Evolutionary conservation across 2,797 vertebrate genomes (phyloP).

Genomic region (Gouania willdenowi): DNA sequence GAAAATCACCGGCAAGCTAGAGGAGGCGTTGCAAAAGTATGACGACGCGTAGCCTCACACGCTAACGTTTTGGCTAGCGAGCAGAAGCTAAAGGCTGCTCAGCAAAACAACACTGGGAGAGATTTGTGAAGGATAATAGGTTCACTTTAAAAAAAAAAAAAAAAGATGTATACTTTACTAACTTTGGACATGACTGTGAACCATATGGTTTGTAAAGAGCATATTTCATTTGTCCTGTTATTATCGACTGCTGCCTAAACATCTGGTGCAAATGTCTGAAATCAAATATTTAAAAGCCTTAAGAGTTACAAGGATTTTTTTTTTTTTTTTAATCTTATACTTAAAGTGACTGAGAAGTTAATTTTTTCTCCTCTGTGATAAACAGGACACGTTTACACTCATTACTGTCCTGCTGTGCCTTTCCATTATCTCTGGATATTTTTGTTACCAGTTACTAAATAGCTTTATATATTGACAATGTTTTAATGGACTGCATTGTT

Average conservation of each 20-base stretch:
- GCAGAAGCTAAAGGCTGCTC: constrained; percentile 19
- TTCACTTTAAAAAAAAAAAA: no score
- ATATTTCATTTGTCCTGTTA: no score
- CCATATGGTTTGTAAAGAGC: no score
- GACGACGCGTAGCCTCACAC: constrained; percentile 78
- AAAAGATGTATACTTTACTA: constrained; percentile 11
- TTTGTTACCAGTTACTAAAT: constrained; percentile 52
- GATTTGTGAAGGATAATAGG: constrained; percentile 5
- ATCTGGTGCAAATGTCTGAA: constrained; percentile 74
- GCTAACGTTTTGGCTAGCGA: constrained; percentile 12
- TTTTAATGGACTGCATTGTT: no score
- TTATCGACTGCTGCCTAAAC: constrained; percentile 74
- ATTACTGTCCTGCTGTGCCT: constrained; percentile 73
- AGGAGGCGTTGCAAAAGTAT: constrained; percentile 94
- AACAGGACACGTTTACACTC: constrained; percentile 64
- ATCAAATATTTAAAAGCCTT: constrained; percentile 60
- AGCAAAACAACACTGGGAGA: no score
- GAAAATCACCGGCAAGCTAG: constrained; percentile 92
- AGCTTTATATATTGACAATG: constrained; percentile 49
- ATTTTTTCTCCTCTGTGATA: constrained; percentile 6
- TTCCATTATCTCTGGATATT: constrained; percentile 50
- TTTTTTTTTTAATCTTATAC: background rate
- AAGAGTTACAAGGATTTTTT: constrained; percentile 33
- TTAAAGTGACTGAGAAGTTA: constrained; percentile 5
- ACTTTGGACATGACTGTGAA: constrained; percentile 8